Base-by-base conservation (phyloP, 2,888 invertebrate species). In the Ligdia adustata region DNA sequence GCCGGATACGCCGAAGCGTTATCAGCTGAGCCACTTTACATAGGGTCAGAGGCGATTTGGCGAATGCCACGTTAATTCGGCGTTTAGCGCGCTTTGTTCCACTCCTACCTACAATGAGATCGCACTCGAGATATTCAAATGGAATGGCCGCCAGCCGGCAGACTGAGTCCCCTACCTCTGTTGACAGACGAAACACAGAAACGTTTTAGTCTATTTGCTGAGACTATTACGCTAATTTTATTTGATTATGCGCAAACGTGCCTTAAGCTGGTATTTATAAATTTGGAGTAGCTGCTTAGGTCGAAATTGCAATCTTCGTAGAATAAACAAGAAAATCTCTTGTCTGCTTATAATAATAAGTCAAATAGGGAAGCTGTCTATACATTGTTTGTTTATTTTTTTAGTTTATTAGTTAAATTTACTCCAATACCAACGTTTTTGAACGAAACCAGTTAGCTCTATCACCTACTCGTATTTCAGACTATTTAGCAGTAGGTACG, bases 71-170 rank as follows among this genome's bases (percentile, higher is more conserved):
- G 79, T 79, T 83, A 83, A 84, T 84, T 81, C 69, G 71, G 64
- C 77, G 74, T 81, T 85, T 80, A 82, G 72, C 70, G 72, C 72
- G 71, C 81, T 77, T 82, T 82, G 79, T 82, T 75, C 68, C 55
- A 64, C 51, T 55, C 20, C 31, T 31, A 62, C 61, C 62, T 69
- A 59, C 64, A 73, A 76, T 74, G 77, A 80, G 79, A 83, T 85
- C 70, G 69, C 69, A 62, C 64, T 64, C 55, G 41, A 77, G 83
- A 85, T 85, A 86, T 85, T 84, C 79, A 76, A 84, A 85, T 82
- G 66, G 64, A 75, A 80, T 62, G 68, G 66, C 70, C 60, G 60
- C 61, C 70, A 65, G 66, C 69, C 59, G 62, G 62, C 70, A 64
- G 63, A 66, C 72, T 60, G 56, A 51, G 56, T 62, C 61, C 61